Evolutionary conservation across 1,140 invertebrate genomes (phyloP), one percentile per base, ranked within the genome.

Genomic region (Aphaenogaster floridana): DNA sequence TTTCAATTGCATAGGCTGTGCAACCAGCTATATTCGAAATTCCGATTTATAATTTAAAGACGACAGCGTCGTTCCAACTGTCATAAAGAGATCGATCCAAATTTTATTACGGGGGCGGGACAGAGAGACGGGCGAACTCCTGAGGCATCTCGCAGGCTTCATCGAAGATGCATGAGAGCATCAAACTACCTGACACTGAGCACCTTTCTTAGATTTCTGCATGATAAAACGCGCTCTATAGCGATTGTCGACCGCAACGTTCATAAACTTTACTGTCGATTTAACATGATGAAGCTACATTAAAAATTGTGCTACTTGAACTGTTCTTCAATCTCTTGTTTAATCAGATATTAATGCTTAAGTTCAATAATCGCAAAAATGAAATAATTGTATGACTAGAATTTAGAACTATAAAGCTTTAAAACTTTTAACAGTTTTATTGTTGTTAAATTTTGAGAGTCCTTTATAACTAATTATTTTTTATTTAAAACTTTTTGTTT

Each of bases 31-130:
- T 81, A 71, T 71, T 57, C 9, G 9, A 81, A 71, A 81, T 81
- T 71, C 36, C 13, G 6, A 81, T 81, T 81, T 57, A 81, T 81
- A 81, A 81, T 81, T 81, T 81, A 81, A 42, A 71, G 50, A 34
- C 11, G 61, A 57, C 64, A 45, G 50, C 9, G 21, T 69, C 66
- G 15, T 71, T 45, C 9, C 79, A 71, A 57, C 79, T 34, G 79
- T 81, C 50, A 71, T 71, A 81, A 81, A 81, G 66, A 71, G 79
- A 81, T 81, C 64, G 79, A 81, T 81, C 50, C 52, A 71, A 81
- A 71, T 81, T 71, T 81, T 81, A 81, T 81, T 71, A 71, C 52
- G 5, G 13, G 8, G 6, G 5, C 7, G 39, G 7, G 36, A 68
- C 7, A 42, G 39, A 42, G 50, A 21, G 28, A 42, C 21, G 15